Evolutionary conservation across 2,797 vertebrate genomes (phyloP), one percentile per base, ranked within the genome.

Genomic region (Bovichtus diacanthus): DNA sequence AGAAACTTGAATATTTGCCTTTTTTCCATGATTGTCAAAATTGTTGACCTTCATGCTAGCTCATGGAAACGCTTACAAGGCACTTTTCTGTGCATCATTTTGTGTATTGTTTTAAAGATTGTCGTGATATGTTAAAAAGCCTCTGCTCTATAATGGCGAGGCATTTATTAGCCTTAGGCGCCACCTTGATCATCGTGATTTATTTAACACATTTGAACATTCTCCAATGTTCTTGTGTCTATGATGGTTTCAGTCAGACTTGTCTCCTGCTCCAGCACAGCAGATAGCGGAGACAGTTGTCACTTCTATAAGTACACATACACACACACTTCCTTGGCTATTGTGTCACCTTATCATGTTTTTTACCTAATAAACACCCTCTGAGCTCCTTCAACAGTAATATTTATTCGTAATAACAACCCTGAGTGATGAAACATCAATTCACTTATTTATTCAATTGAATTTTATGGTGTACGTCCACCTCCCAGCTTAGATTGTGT

Each of bases 331-430:
- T 68, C 4, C 7, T 64, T 31, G 1, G 2, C 25, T 70, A 41
- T n/a, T 61, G n/a, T 54, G 61, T 68, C 41, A 58, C 59, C 41
- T 44, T 67, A 39, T 78, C 27, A 66, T 77, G 70, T 75, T 49
- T 25, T 50, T 61, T 41, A n/a, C 31, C 31, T 68, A 25, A 67
- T 56, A 65, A 85, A 80, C 68, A 67, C 70, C 59, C 25, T 64
- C 51, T 15, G 38, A 71, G 74, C 61, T 78, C 63, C 58, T 72
- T 85, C 34, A 76, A 64, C 44, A 62, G 54, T 15, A 77, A 56
- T 65, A 77, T 84, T 82, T 78, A 76, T 76, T 60, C 19, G 21
- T 76, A 63, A 79, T 84, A 78, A 76, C 74, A 76, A 68, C 43
- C 25, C 62, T 25, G 50, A 82, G 31, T 34, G 8, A 61, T 72